phyloP scores from a whole-genome alignment of 1,140 invertebrate species.

The Goniozus legneri region DNA sequence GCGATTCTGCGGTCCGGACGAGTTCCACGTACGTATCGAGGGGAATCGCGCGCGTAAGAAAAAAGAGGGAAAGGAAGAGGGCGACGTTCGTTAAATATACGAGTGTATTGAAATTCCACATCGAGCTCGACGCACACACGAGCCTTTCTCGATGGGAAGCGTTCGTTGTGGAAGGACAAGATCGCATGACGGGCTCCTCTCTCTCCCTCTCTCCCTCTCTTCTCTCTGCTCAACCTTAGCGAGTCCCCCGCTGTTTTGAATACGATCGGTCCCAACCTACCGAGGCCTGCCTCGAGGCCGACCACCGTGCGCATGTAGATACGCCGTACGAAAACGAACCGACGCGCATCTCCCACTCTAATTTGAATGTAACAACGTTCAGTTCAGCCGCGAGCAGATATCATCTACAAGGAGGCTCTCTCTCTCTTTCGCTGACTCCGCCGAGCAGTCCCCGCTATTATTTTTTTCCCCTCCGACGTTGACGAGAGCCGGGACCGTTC shows the following conservation, averaged over 20 bases:
- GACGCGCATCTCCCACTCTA: slow-evolving; percentile 47
- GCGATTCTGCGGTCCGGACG: slow-evolving; percentile 16
- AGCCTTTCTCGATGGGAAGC: slow-evolving; percentile 30
- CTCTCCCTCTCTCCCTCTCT: too few relatives aligned
- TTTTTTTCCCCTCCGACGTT: slow-evolving; percentile 22
- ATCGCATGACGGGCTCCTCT: slow-evolving; percentile 43
- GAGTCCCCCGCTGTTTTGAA: slow-evolving; percentile 47
- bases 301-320: slow-evolving; percentile 22
- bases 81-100: slow-evolving; percentile 44
- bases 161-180: slow-evolving; percentile 45
- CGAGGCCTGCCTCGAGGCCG: too few relatives aligned
- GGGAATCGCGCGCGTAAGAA: slow-evolving; percentile 12
- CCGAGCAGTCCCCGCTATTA: slow-evolving; percentile 11
- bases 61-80: slow-evolving; percentile 15
- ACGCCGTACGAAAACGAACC: slow-evolving; percentile 38
- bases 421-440: background rate
- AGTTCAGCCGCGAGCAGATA: slow-evolving; percentile 51
- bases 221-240: too few relatives aligned
- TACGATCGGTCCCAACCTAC: too few relatives aligned
- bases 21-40: slow-evolving; percentile 21
- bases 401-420: slow-evolving; percentile 35
- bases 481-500: background rate
- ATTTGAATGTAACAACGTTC: slow-evolving; percentile 57
- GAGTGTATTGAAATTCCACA: slow-evolving; percentile 46
- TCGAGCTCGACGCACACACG: slow-evolving; percentile 31